Evolutionary conservation across 2,888 invertebrate species (phyloP).

Genomic region (Linnaemya tessellans): DNA sequence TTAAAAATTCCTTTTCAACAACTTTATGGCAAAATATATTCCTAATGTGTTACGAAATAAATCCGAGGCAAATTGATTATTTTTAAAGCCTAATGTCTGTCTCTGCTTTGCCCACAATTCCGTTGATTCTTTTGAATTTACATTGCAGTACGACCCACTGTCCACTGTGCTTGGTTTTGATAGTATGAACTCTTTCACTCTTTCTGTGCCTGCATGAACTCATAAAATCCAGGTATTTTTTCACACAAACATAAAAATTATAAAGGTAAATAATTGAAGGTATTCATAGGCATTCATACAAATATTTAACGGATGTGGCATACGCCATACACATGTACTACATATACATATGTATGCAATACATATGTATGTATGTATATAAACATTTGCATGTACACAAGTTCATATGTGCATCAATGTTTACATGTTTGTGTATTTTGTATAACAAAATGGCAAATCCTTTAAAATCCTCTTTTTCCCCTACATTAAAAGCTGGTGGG

Average conservation of each 20-base stretch:
- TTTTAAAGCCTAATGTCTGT: too few species aligned
- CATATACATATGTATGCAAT: background rate
- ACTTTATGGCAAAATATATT: too few species aligned
- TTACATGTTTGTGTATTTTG: slow-evolving; percentile 28
- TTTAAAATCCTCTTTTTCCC: slow-evolving; percentile 44
- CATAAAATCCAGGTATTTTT: background rate
- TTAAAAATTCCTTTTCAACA: too few species aligned
- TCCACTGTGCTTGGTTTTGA: background rate
- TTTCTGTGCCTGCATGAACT: background rate
- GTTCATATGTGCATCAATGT: slow-evolving; percentile 13
- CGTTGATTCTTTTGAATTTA: too few species aligned
- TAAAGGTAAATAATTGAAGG: slow-evolving; percentile 30
- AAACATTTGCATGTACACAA: background rate
- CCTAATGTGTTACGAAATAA: too few species aligned
- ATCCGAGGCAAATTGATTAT: too few species aligned
- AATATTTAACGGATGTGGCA: slow-evolving; percentile 65
- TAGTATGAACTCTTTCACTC: slow-evolving; percentile 2
- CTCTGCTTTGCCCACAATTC: background rate
- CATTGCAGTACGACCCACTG: background rate
- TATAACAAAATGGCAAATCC: slow-evolving; percentile 55
- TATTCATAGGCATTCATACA: slow-evolving; percentile 44
- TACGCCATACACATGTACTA: background rate
- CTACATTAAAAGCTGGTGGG: background rate
- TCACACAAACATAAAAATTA: slow-evolving; percentile 18
- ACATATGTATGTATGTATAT: background rate